phyloP scores from a whole-genome alignment of 2,797 vertebrate genomes.

The Tolypeutes matacus region DNA sequence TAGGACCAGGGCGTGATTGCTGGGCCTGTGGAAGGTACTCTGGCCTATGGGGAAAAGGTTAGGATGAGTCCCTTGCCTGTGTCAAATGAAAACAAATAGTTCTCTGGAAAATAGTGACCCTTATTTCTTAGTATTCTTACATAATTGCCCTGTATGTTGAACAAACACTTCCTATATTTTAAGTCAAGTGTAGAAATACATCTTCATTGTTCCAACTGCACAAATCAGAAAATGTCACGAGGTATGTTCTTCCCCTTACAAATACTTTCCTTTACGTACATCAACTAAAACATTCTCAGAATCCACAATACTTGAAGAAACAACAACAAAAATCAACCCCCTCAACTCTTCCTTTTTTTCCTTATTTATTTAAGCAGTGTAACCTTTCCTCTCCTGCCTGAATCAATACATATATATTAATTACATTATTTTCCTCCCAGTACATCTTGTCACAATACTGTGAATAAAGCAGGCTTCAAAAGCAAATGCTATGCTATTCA shows the following conservation, averaged over 20 bases:
- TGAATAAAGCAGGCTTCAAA: constrained; percentile 54
- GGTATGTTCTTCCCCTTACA: not conserved
- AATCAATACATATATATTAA: constrained; percentile 57
- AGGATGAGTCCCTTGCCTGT: not conserved
- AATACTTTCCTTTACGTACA: not conserved
- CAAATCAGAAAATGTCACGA: not conserved
- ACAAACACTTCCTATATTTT: not conserved
- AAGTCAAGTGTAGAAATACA: not conserved
- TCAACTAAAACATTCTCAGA: not conserved
- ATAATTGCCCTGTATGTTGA: not conserved
- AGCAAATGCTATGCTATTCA: constrained; percentile 45
- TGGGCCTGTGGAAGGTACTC: not conserved
- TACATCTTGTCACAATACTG: constrained; percentile 19
- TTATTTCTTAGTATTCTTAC: constrained; percentile 20
- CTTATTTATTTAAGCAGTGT: constrained; percentile 44
- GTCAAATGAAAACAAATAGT: not conserved
- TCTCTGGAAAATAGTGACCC: not conserved
- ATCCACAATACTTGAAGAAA: not conserved
- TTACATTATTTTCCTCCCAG: constrained; percentile 56
- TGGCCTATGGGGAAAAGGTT: not conserved
- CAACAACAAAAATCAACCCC: not conserved
- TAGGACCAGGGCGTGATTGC: not conserved
- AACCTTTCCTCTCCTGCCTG: constrained; percentile 41
- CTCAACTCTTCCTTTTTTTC: not conserved
- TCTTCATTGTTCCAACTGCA: not conserved